Conservation (phyloP, 2,888 invertebrate genomes). For the Chymomyza procnemis region DNA sequence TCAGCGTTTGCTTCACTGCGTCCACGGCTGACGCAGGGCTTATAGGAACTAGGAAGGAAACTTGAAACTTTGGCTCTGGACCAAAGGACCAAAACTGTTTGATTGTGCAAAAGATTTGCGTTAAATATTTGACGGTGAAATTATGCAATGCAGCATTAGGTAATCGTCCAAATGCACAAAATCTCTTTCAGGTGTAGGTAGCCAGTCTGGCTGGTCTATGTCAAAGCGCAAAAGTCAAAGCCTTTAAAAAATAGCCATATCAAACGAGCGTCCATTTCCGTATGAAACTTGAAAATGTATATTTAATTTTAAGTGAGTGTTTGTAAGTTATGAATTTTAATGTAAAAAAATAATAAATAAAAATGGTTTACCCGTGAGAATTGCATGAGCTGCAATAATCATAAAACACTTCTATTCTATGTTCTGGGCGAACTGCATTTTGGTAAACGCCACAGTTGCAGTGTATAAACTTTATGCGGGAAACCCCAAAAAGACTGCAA, state of each 20-base stretch:
- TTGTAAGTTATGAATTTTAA: no score
- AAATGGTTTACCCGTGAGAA: no score
- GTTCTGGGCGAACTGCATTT: no score
- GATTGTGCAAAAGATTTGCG: conserved; percentile 68
- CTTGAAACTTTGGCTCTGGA: conserved; percentile 24
- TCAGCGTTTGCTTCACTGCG: conserved; percentile 57
- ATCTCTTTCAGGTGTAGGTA: not conserved
- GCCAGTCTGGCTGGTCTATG: no score
- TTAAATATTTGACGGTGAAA: conserved; percentile 70
- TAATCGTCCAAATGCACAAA: conserved; percentile 59
- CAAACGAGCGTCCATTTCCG: not conserved
- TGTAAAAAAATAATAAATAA: no score
- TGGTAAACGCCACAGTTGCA: no score
- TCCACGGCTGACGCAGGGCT: conserved; percentile 12
- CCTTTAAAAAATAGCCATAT: not conserved
- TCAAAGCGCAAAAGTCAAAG: not conserved
- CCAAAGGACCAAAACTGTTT: conserved; percentile 50
- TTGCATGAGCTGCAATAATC: no score
- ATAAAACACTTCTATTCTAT: no score
- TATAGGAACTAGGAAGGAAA: conserved; percentile 14
- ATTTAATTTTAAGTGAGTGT: not conserved
- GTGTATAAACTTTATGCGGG: no score
- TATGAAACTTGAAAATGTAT: not conserved
- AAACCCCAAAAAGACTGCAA: not conserved
- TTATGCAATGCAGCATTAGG: conserved; percentile 70